Evolutionary conservation across 2,888 invertebrate species (phyloP).

Genomic region (Corythucha ciliata): DNA sequence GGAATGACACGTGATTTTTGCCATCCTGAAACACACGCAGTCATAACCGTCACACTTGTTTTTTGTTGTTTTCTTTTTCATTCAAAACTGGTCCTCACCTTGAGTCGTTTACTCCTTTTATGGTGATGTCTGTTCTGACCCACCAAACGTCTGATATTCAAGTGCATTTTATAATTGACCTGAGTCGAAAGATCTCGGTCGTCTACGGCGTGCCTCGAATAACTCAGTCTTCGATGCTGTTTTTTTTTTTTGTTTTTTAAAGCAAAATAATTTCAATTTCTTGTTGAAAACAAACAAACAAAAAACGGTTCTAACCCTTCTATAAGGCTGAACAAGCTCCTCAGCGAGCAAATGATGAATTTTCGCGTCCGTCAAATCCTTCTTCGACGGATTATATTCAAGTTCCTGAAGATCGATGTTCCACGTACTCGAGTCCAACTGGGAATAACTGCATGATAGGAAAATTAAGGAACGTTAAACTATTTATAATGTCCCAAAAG

Average conservation of each 20-base stretch:
- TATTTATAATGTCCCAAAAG: background rate
- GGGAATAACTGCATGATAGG: constrained; percentile 66
- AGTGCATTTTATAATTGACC: constrained; percentile 80
- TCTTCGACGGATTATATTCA: constrained; percentile 84
- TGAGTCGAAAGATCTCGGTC: constrained; percentile 78
- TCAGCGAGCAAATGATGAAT: constrained; percentile 87
- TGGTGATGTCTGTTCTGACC: constrained; percentile 71
- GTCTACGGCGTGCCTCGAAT: constrained; percentile 83
- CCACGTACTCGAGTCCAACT: constrained; percentile 74
- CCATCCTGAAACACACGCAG: constrained; percentile 55
- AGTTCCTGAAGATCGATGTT: constrained; percentile 89
- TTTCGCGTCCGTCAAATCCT: constrained; percentile 86
- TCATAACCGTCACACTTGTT: too few species aligned
- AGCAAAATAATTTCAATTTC: too few species aligned
- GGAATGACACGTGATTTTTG: constrained; percentile 82
- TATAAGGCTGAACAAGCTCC: constrained; percentile 77
- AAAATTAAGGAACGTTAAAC: constrained; percentile 10
- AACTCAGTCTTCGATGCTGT: constrained; percentile 80
- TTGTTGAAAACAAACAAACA: too few species aligned
- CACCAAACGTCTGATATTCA: constrained; percentile 78
- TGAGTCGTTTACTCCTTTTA: constrained; percentile 74
- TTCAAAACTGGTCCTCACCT: constrained; percentile 47
- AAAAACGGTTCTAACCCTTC: constrained; percentile 57
- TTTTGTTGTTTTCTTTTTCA: too few species aligned
- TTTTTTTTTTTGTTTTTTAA: background rate